A percentile compares a stretch with the other conserved stretches of the same genome.
phyloP scores from a whole-genome alignment of 2,113 vertebrate genomes.

The Pseudorectes ferrugineus region DNA sequence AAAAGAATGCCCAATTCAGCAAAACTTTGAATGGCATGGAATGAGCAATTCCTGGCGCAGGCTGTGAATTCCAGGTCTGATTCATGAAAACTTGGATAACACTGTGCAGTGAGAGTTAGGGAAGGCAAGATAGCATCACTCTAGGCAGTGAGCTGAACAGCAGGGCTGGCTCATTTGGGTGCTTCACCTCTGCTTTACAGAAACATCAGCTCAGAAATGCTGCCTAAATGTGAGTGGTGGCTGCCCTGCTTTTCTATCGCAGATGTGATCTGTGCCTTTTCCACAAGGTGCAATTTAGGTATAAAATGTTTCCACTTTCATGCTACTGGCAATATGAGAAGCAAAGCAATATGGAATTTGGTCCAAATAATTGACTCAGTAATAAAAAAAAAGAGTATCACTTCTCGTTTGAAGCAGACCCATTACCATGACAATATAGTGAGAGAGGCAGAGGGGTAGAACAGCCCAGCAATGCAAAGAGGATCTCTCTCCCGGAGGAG shows the following conservation, averaged over 20 bases:
- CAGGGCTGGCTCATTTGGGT: accelerated
- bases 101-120: not conserved
- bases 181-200: not conserved
- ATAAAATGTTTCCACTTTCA: not conserved
- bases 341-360: not conserved
- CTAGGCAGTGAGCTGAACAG: not conserved
- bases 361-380: not conserved
- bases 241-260: not conserved
- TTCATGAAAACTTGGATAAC: not conserved
- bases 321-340: not conserved
- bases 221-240: not conserved
- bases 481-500: accelerated
- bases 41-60: not conserved
- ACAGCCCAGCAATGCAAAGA: not conserved
- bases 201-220: not conserved
- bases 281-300: not conserved
- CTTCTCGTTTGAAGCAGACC: not conserved
- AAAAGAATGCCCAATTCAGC: not conserved
- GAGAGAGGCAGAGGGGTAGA: not conserved
- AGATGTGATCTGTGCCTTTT: not conserved
- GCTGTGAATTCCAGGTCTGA: constrained; percentile 3
- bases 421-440: not conserved
- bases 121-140: not conserved
- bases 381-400: not conserved
- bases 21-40: not conserved